These are phyloP conservation scores for Platyscapa corneri DNA, from an alignment of 1,140 invertebrate genomes.

Conservation along the genomic window DNA sequence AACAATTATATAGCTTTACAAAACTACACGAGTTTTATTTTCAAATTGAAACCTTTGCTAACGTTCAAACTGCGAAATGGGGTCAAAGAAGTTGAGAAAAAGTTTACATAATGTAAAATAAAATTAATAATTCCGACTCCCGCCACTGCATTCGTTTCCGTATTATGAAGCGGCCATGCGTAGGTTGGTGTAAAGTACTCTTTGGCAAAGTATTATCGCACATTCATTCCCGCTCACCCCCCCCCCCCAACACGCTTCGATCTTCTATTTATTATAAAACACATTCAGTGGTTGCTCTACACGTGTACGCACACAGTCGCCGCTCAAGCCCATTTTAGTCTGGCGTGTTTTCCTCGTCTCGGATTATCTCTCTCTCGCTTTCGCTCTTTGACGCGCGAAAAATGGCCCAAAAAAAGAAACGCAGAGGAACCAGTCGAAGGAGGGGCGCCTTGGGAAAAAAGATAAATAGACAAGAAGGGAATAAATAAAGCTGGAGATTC, in stretches of 20 bases:
- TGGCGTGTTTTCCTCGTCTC: background rate
- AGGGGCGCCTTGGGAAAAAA: background rate
- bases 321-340: constrained; percentile 10
- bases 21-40: no score
- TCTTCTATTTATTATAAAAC: constrained; percentile 15
- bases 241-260: background rate
- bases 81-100: background rate
- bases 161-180: background rate
- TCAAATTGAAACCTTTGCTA: background rate
- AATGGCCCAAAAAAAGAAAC: constrained; percentile 1
- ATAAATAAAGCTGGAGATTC: constrained; percentile 28
- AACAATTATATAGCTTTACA: no score
- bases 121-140: background rate
- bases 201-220: constrained; percentile 8
- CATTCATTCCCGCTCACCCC: constrained; percentile 17
- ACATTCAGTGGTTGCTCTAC: background rate
- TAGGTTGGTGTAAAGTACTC: background rate
- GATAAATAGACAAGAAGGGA: constrained; percentile 36
- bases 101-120: background rate
- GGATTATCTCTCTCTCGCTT: constrained; percentile 18
- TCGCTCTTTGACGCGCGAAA: constrained; percentile 37
- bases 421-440: background rate
- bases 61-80: background rate
- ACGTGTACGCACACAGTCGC: constrained; percentile 4
- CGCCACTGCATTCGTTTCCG: background rate